Evolutionary conservation across 30 jellyfish, hydroid and myxozoan species (phyloP), one percentile per base, ranked within the genome.

Genomic region (Hydractinia symbiolongicarpus): DNA sequence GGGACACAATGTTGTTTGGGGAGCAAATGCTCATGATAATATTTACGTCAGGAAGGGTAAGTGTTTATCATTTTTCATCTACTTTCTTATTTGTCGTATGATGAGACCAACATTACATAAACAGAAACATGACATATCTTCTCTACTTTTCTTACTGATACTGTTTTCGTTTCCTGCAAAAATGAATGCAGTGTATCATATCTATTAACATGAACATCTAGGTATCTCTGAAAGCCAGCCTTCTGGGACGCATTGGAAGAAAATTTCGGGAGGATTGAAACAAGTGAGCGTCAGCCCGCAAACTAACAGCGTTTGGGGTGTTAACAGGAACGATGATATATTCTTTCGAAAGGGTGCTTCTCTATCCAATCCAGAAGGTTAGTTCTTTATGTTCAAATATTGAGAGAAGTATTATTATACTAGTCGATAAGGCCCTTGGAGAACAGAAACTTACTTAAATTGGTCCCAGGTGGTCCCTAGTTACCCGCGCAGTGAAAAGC

Each of bases 291-390:
- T 64, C 52, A 64, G 74, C 17, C 9, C 74, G 17, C 40, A 64
- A n/a, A 64, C 19, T 51, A 64, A 64, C 17, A 51, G 40, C 40
- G 74, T 64, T 44, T 64, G 74, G 74, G 74, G 74, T n/a, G 74
- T 64, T 6, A 51, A 64, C 2, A 64, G 74, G 5, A 13, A 13
- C 19, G 74, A 51, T 7, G 40, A 7, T 7, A 64, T 64, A n/a
- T 64, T n/a, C 17, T 4, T n/a, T 64, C 74, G 74, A 13, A 51
- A 64, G 40, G 74, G 74, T n/a, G 40, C 40, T 6, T n/a, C 74
- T 7, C 74, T 51, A 64, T n/a, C 74, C 74, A 7, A 64, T 0
- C 16, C 40, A 13, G 52, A 64, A 64, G 74, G 74, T 64, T n/a
- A 64, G 44, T 30, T 30, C 44, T 30, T 30, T 30, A n/a, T 30